A percentile compares a stretch with the other conserved stretches of the same genome.
Evolutionary conservation across 2,797 vertebrate genomes (phyloP).

Genomic region (Onychomys torridus): DNA sequence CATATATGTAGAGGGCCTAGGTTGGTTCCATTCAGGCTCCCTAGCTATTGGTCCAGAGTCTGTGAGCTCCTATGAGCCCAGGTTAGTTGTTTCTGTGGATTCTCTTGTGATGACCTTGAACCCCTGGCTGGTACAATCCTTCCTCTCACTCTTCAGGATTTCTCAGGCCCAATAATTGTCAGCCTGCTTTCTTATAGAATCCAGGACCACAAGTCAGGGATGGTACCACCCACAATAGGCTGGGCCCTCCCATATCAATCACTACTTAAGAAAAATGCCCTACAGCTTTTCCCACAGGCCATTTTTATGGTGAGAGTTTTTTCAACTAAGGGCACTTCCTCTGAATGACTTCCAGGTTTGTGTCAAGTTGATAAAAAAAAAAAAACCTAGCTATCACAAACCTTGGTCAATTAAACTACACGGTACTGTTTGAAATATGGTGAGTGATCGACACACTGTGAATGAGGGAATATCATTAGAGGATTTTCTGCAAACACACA

Average conservation of each 20-base stretch:
- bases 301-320: not conserved
- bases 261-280: not conserved
- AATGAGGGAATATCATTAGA: slow-evolving; percentile 10
- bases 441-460: not conserved
- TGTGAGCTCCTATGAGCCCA: no score
- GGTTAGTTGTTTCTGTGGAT: no score
- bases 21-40: no score
- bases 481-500: not conserved
- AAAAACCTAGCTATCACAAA: not conserved
- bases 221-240: not conserved
- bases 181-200: not conserved
- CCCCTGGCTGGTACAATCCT: no score
- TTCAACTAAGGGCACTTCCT: not conserved
- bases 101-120: no score
- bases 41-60: no score
- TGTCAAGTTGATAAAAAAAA: not conserved
- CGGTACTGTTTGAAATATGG: not conserved
- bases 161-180: not conserved
- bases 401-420: not conserved
- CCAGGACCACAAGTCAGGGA: not conserved
- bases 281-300: not conserved
- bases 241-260: not conserved
- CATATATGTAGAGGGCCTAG: no score
- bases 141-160: no score
- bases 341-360: not conserved